These are phyloP conservation scores for Eupithecia subumbrata DNA, from an alignment of 2,888 invertebrate genomes.

Conservation along the genomic window DNA sequence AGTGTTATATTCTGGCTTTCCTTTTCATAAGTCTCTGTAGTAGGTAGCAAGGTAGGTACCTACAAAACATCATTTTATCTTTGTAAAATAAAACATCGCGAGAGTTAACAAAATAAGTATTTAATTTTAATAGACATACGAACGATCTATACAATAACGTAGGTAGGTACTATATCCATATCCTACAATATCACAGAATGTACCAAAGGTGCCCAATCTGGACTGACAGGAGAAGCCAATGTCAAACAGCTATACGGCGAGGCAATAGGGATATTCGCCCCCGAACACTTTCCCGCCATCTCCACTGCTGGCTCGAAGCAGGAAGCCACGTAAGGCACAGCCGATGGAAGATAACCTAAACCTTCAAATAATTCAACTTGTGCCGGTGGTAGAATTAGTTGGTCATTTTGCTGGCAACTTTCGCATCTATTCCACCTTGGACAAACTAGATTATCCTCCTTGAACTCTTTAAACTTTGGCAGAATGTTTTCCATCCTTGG, in stretches of 20 bases:
- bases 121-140: too few species aligned
- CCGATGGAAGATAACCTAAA: slow-evolving; percentile 56
- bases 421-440: neutral
- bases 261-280: slow-evolving; percentile 49
- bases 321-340: slow-evolving; percentile 48
- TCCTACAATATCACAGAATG: slow-evolving; percentile 52
- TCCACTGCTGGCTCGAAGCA: slow-evolving; percentile 46
- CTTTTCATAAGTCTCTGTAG: too few species aligned
- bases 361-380: slow-evolving; percentile 54
- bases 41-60: too few species aligned
- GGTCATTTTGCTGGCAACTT: slow-evolving; percentile 35
- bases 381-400: slow-evolving; percentile 57
- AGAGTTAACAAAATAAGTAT: too few species aligned
- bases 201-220: slow-evolving; percentile 51
- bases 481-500: neutral
- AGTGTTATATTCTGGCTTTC: too few species aligned
- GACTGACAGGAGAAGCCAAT: slow-evolving; percentile 55
- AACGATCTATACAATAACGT: too few species aligned
- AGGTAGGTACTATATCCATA: slow-evolving; percentile 20
- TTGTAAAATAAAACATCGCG: too few species aligned
- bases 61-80: too few species aligned
- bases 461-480: neutral
- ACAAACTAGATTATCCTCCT: neutral
- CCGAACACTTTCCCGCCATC: slow-evolving; percentile 16
- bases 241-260: slow-evolving; percentile 46